Base-by-base conservation (phyloP, 2,797 vertebrate genomes). In the Coregonus ussuriensis region DNA sequence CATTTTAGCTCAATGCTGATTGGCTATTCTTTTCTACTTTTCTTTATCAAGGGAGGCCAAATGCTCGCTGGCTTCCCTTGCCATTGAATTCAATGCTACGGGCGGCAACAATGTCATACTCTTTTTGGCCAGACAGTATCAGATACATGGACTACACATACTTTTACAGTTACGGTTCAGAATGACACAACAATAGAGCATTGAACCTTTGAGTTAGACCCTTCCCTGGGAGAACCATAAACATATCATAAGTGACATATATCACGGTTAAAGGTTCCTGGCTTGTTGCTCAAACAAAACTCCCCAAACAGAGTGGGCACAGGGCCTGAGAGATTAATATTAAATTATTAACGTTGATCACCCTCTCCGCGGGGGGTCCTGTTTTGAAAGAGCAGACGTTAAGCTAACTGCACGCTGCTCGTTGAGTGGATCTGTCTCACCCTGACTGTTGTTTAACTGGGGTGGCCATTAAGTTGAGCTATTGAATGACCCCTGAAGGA, bases 341-440 rank as follows among this genome's bases (percentile, higher is more conserved):
- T 81, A 81, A 80, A 77, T 69, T 4, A 78, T 85, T 75, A 72
- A 31, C 29, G 11, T 72, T 69, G 47, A 66, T 81, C 52, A n/a
- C 59, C 85, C 13, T 66, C 56, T 6, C 67, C 18, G 77, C 83
- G 18, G 35, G 21, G 74, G 82, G 77, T 84, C 83, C 59, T 69
- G 83, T 84, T 83, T 71, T 0, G 74, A 82, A 75, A 73, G 52
- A 4, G 72, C 68, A 4, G 14, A 66, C n/a, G 47, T 52, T 70
- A 59, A 75, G 47, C 75, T 79, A 76, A 79, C 47, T 83, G 62
- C 85, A 82, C 75, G 75, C 69, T 85, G 72, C 76, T 52, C 18
- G 82, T 68, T 85, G 86, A 87, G 83, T 84, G 86, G 68, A 87
- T 79, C 81, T 86, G 84, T 89, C 87, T 75, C 52, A 62, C n/a